Evolutionary conservation across 2,113 vertebrate species (phyloP).

Genomic region (Acinonyx jubatus): DNA sequence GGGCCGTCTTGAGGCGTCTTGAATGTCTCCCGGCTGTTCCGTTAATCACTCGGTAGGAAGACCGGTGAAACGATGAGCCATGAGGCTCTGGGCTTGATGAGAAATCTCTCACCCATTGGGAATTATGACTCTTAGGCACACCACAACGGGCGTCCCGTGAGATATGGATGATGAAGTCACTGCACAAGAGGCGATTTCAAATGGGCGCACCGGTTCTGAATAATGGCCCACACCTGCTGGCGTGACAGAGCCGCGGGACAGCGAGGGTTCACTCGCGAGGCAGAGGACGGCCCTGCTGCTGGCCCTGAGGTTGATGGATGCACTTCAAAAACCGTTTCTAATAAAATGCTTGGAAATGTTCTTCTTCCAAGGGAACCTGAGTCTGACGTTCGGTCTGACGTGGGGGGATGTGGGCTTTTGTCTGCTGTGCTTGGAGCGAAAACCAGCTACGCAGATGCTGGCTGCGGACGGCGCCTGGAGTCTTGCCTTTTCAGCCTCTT

Average conservation of each 20-base stretch:
- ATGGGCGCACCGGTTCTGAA: conserved; percentile 56
- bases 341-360: conserved; percentile 27
- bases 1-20: conserved; percentile 1
- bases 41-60: conserved; percentile 76
- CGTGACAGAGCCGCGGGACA: conserved; percentile 62
- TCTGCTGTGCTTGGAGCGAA: neutral
- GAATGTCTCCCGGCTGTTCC: conserved; percentile 50
- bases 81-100: conserved; percentile 73
- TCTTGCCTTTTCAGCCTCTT: neutral
- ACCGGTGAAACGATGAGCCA: conserved; percentile 73
- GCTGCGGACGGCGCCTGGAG: fast-evolving
- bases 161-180: conserved; percentile 80
- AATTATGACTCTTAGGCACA: conserved; percentile 81
- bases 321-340: neutral
- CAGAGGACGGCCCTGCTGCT: neutral
- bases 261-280: conserved; percentile 9
- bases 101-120: conserved; percentile 78
- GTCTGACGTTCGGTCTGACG: neutral
- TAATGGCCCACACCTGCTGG: conserved; percentile 64
- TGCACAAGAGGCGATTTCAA: conserved; percentile 76
- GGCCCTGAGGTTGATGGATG: neutral
- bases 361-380: neutral
- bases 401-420: fast-evolving
- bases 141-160: conserved; percentile 64
- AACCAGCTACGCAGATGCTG: neutral